Base-by-base conservation (phyloP, 1,140 invertebrate species). In the Caenorhabditis latens region DNA sequence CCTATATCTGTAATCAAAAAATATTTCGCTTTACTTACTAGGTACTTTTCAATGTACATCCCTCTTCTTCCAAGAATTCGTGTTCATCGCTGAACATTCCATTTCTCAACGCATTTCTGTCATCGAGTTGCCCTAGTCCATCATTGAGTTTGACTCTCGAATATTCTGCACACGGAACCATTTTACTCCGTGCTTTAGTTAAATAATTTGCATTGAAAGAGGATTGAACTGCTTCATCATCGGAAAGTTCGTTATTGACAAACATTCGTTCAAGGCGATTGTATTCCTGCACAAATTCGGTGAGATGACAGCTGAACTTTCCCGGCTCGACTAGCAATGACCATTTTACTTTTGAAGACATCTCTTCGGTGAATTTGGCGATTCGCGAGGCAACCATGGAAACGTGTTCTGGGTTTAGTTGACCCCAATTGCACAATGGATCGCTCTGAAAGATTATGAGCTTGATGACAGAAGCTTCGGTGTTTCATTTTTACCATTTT, bases 251-350 rank as follows among this genome's bases (percentile, higher is more conserved):
- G 21, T 89, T 79, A n/a, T 88, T 89, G 40, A 89, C 86, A 43
- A 91, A 92, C 53, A 91, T 89, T 53, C 65, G 32, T 14, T 92
- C 90, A 4, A 91, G 89, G 7, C 90, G 86, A 61, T 90, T 87
- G 79, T 89, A 91, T 86, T 91, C 91, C 11, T 82, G 87, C 50
- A 90, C 82, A 53, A 91, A 91, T 57, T 88, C 88, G 46, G 89
- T 87, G 21, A 91, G 84, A 86, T 91, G 90, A 9, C 89, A 90
- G 32, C 89, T 85, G 53, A 91, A 85, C 19, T 87, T 88, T 42
- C 91, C 91, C 4, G 91, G 91, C 48, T 92, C 90, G n/a, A 91
- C 85, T 4, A 92, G 79, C 19, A 92, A 82, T 14, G 90, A 91
- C 86, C 89, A 91, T 14, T 84, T 75, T 16, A 88, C 57, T 75